A percentile compares a stretch with the other conserved stretches of the same genome.
Conservation (phyloP, 2,113 vertebrate genomes). For the Lepidothrix coronata region DNA sequence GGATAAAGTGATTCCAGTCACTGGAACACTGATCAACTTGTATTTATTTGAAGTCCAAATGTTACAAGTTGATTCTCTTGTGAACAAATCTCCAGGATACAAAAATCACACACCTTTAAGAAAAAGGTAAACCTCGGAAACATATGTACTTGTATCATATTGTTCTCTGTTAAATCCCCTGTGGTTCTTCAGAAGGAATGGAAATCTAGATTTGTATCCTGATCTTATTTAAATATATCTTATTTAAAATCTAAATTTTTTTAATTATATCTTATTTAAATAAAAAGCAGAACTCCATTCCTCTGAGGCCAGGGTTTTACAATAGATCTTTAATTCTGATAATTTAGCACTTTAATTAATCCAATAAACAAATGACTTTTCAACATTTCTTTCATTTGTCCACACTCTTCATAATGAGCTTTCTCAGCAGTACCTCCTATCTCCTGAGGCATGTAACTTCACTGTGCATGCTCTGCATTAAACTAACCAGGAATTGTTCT, state of each 20-base stretch:
- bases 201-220: not conserved
- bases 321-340: not conserved
- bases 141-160: accelerated
- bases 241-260: not conserved
- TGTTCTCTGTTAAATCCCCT: not conserved
- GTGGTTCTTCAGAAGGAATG: not conserved
- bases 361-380: not conserved
- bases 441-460: not conserved
- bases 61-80: not conserved
- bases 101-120: not conserved
- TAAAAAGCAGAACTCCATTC: not conserved
- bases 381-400: not conserved
- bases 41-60: not conserved
- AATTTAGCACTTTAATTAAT: not conserved
- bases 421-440: not conserved
- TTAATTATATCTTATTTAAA: not conserved
- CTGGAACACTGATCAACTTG: not conserved
- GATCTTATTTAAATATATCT: not conserved
- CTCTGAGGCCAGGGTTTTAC: not conserved
- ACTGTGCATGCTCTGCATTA: not conserved
- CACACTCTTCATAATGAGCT: not conserved
- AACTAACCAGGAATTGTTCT: not conserved
- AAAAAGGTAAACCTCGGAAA: not conserved
- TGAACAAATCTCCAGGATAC: not conserved
- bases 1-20: not conserved